Base-by-base conservation (phyloP, 2,797 vertebrate species). In the Macrochelys suwanniensis region DNA sequence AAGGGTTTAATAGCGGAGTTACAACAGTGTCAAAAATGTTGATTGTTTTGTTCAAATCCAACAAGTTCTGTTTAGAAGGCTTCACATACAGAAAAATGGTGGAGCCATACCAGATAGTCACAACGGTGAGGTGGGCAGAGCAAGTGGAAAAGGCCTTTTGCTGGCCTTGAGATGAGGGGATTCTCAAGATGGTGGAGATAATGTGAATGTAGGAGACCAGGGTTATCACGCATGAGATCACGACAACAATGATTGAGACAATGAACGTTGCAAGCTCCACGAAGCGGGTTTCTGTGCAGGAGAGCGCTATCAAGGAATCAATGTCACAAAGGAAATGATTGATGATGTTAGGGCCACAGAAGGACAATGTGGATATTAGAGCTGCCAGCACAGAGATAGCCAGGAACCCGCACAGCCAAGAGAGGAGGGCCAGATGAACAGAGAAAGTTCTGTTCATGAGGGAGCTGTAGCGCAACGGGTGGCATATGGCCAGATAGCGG, bases 271-370 rank as follows among this genome's bases (percentile, higher is more conserved):
- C 57, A 7, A 93, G 4, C 28, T 97, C 81, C 31, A 92, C 94
- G 4, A 87, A 8, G 51, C 19, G 68, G 1, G 45, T 93, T 6
- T 92, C 89, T 12, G 80, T 77, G 47, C 94, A 97, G 13, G 87
- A 84, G 13, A 96, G 49, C 5, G 31, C 80, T 11, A 96, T 31
- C 13, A 96, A 31, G 33, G 90, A 92, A 1, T 74, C 80, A 6
- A 94, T 92, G 23, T 97, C 97, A 91, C 95, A 97, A 59, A 97
- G 97, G 79, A 97, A 97, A 59, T 96, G 96, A 11, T 94, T 78
- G 57, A 96, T 94, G 21, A 56, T 21, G 3, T 89, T 91, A n/a
- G 91, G 94, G 33, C 54, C 59, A 80, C 94, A 93, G 42, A 96
- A 95, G 4, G 92, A 93, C 2, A 95, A 88, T 74, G 94, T 85